Conservation (phyloP, 2,113 vertebrate genomes). For the Coptodon rendalli region DNA sequence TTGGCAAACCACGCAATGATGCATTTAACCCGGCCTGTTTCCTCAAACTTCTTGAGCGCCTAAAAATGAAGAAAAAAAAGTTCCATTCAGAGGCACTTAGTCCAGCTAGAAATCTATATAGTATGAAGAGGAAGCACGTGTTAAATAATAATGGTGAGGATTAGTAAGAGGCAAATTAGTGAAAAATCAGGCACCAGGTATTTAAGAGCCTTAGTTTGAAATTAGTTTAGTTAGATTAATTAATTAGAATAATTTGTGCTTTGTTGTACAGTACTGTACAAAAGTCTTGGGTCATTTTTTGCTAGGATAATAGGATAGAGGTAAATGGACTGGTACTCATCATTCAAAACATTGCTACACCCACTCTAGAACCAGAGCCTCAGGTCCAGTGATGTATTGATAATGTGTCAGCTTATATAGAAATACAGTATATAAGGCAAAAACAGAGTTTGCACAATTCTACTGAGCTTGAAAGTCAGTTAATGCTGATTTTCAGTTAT, state of each 20-base stretch:
- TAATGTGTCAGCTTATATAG: neutral
- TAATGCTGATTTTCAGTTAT: neutral
- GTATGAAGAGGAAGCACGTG: neutral
- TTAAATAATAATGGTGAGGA: neutral
- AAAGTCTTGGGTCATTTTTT: accelerated
- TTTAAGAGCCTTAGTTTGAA: neutral
- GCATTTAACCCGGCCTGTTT: neutral
- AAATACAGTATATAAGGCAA: neutral
- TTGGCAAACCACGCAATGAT: neutral
- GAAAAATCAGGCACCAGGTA: neutral
- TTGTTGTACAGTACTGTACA: neutral
- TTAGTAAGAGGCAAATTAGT: neutral
- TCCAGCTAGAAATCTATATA: neutral
- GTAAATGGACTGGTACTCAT: neutral
- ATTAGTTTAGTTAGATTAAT: neutral
- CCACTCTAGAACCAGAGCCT: neutral
- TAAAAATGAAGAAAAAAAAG: neutral
- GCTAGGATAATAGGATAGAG: neutral
- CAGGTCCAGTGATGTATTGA: neutral
- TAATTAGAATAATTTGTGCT: neutral
- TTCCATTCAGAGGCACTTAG: neutral
- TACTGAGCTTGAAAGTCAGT: neutral
- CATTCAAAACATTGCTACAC: neutral
- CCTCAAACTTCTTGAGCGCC: neutral
- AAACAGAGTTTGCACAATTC: neutral